Conservation (phyloP, 2,797 vertebrate species). For the Helicolenus hilgendorfi region DNA sequence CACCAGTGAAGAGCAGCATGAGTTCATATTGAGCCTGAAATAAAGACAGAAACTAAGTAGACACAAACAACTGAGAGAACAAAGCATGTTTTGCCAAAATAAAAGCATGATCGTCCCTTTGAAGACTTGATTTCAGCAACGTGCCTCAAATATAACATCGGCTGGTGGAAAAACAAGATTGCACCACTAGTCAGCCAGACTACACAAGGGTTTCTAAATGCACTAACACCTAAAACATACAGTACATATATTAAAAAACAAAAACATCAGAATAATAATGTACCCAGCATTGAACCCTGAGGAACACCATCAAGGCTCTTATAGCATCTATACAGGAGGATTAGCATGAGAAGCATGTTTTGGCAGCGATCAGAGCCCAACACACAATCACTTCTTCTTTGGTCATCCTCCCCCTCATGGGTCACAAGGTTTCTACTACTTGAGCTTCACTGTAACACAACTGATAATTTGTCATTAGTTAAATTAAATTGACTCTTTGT, state of each 20-base stretch:
- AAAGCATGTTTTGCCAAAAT: not conserved
- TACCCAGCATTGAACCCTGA: not conserved
- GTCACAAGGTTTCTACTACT: not conserved
- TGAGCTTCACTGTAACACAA: not conserved
- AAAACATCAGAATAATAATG: not conserved
- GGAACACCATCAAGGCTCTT: not conserved
- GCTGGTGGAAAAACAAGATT: not conserved
- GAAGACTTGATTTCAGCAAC: not conserved
- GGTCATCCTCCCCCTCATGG: not conserved
- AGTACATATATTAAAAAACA: not conserved
- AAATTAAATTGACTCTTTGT: not conserved
- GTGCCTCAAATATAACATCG: not conserved
- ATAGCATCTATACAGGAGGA: not conserved
- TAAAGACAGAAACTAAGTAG: not conserved
- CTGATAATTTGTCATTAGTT: not conserved
- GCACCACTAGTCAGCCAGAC: not conserved
- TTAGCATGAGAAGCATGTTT: not conserved
- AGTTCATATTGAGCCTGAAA: not conserved
- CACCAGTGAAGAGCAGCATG: not conserved
- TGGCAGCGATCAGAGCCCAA: not conserved
- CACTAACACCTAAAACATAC: not conserved
- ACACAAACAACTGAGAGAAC: not conserved
- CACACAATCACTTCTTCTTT: not conserved
- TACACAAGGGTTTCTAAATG: not conserved
- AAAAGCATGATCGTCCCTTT: not conserved